Base-by-base conservation (phyloP, 2,797 vertebrate species). In the Acanthiza pusilla region DNA sequence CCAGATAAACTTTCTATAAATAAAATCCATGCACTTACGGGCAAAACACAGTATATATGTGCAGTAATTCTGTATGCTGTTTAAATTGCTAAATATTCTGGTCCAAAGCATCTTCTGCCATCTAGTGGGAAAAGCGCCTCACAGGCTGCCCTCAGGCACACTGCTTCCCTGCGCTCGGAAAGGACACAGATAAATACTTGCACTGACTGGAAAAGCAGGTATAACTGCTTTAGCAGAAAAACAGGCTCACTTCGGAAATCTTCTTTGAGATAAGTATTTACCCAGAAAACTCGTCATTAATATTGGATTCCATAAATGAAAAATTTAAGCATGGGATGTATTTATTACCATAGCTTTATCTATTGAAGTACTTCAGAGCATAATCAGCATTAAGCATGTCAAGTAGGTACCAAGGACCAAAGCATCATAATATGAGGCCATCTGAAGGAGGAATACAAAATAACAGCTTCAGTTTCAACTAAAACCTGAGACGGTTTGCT, bases 31-130 rank as follows among this genome's bases (percentile, higher is more conserved):
- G 22, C 51, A 76, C 8, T 45, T 65, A 27, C 71, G 22, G 25
- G n/a, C 17, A 78, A 89, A 86, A 8, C 8, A 17, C 10, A 27
- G 15, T 25, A 36, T 30, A 23, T 20, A 60, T 73, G 57, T 7
- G 5, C n/a, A 57, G 30, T 16, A 66, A 45, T 5, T 7, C 14
- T 17, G 48, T 4, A 23, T 36, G 61, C 50, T 22, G 4, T 17
- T 25, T 9, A 20, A 84, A n/a, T 11, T 10, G 17, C 30, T 84
- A 48, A 57, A 50, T 72, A 36, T 53, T 85, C 53, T 30, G 54
- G 77, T 55, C 32, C 54, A 89, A 86, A 93, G 94, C 65, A 57
- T 93, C 89, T 97, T 88, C 94, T 96, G 97, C 96, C 96, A 97
- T 88, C 96, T 97, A 95, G 95, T 85, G 97, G 89, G 47, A 32